phyloP scores from a whole-genome alignment of 35 echinoderm and acorn worm genomes.

The Lytechinus pictus region DNA sequence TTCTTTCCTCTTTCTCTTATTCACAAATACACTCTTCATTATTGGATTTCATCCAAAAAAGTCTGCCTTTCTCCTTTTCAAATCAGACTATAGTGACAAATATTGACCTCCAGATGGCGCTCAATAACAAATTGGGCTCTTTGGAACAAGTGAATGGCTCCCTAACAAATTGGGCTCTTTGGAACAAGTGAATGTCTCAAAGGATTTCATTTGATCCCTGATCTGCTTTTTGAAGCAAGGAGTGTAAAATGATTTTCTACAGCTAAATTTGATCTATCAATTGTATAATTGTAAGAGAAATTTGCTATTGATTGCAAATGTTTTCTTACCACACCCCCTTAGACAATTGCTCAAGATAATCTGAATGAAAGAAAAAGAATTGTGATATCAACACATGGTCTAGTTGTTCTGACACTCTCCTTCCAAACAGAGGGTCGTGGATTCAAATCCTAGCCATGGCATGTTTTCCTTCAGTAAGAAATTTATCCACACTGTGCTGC shows the following conservation, averaged over 20 bases:
- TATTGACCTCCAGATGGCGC: background rate
- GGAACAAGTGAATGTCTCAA: background rate
- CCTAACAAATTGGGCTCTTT: background rate
- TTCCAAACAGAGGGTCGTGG: too few relatives aligned
- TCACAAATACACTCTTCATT: background rate
- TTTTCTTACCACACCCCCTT: too few relatives aligned
- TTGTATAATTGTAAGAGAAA: too few relatives aligned
- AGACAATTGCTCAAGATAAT: background rate
- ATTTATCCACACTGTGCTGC: too few relatives aligned
- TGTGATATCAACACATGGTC: background rate
- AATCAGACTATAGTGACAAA: background rate
- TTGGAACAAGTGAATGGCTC: background rate
- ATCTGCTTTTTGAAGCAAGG: too few relatives aligned
- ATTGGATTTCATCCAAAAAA: background rate
- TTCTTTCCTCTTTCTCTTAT: too few relatives aligned
- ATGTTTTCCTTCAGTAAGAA: too few relatives aligned
- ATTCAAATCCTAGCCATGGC: too few relatives aligned
- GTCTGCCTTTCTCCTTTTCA: background rate
- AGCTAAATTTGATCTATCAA: too few relatives aligned
- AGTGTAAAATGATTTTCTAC: too few relatives aligned
- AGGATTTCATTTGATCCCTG: too few relatives aligned
- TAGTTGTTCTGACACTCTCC: conserved; percentile 24
- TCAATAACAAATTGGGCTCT: background rate
- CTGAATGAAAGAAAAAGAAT: background rate
- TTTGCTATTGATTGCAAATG: too few relatives aligned